phyloP scores from a whole-genome alignment of 1,140 invertebrate species.

The Caenorhabditis brenneri region DNA sequence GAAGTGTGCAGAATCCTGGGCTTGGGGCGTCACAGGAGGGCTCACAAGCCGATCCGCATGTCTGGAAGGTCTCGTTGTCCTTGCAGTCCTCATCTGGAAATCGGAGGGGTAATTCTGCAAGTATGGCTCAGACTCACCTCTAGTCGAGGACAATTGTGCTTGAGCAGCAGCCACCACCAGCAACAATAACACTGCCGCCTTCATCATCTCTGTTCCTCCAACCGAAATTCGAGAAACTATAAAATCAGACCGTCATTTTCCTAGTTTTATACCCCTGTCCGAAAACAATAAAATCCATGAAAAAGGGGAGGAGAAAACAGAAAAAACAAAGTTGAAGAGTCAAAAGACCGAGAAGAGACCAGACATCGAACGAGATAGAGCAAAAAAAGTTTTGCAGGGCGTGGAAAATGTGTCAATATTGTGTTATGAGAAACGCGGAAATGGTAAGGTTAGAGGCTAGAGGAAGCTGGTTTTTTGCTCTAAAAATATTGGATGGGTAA shows the following conservation, averaged over 20 bases:
- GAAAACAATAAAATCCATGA: not conserved
- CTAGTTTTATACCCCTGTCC: no score
- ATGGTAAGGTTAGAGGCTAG: no score
- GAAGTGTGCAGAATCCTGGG: slow-evolving; percentile 41
- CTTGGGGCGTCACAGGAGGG: slow-evolving; percentile 5
- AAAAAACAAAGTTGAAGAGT: not conserved
- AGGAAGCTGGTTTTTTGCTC: no score
- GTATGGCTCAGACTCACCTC: not conserved
- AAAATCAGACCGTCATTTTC: not conserved
- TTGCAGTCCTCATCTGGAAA: slow-evolving; percentile 17
- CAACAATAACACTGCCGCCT: not conserved
- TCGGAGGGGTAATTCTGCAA: not conserved
- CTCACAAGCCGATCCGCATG: slow-evolving; percentile 43
- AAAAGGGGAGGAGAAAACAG: not conserved
- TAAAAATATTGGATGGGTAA: no score
- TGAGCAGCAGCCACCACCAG: not conserved
- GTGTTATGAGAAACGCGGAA: not conserved
- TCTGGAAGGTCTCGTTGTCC: slow-evolving; percentile 7
- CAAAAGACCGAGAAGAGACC: not conserved
- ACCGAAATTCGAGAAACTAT: not conserved
- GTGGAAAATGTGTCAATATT: not conserved
- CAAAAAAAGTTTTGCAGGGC: not conserved
- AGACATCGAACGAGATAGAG: not conserved
- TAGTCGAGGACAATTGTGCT: not conserved
- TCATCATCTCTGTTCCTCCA: not conserved